Conservation (phyloP, 2,113 vertebrate genomes). For the Junco hyemalis region DNA sequence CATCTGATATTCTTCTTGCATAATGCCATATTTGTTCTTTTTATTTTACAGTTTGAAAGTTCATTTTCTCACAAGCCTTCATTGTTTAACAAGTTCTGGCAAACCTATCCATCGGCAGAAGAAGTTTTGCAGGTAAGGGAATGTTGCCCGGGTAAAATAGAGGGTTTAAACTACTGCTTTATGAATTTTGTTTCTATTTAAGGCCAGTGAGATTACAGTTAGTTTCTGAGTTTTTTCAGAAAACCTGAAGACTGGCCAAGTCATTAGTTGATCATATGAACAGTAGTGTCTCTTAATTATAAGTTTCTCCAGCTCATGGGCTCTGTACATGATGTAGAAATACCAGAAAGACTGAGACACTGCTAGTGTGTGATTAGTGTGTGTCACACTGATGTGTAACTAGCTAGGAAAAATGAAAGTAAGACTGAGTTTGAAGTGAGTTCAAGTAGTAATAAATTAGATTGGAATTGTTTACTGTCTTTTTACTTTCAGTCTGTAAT, state of each 20-base stretch:
- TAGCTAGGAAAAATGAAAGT: background rate
- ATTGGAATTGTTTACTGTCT: background rate
- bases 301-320: background rate
- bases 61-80: conserved; percentile 93
- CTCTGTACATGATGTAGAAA: background rate
- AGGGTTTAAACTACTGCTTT: background rate
- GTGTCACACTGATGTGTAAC: background rate
- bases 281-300: background rate
- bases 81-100: conserved; percentile 96
- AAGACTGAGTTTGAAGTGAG: background rate
- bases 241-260: background rate
- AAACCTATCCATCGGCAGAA: conserved; percentile 84
- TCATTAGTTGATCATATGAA: background rate
- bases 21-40: background rate
- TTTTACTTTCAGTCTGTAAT: background rate
- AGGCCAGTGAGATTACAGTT: background rate
- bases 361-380: background rate
- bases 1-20: background rate
- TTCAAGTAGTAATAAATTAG: background rate
- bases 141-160: background rate
- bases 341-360: background rate
- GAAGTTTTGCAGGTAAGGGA: conserved; percentile 87
- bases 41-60: conserved; percentile 90
- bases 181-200: background rate
- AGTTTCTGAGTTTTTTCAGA: background rate